Base-by-base conservation (phyloP, 2,888 invertebrate genomes). In the Pasiphila rectangulata region DNA sequence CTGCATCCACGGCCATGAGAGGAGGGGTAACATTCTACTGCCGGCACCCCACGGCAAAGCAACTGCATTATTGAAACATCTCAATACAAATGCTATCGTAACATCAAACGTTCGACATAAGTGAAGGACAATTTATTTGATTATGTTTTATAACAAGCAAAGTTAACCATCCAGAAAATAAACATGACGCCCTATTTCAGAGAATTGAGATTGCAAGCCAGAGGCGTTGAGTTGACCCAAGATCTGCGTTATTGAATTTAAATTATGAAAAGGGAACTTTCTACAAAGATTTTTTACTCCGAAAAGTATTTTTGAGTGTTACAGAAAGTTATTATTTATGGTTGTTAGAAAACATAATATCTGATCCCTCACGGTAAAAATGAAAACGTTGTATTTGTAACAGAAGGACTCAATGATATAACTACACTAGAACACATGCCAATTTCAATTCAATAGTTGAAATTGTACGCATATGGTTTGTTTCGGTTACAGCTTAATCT, bases 111-210 rank as follows among this genome's bases (percentile, higher is more conserved):
- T 24, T 17, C n/a, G 17, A 17, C n/a, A 17, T 13, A 46, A 20
- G 16, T 36, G 21, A 32, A 27, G 23, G 29, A 25, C 30, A 7
- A 23, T 44, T 35, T 51, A 53, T 59, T 61, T 23, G 55, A 64
- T 57, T 58, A 52, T 51, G 38, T 50, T 56, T 62, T 70, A 72
- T 67, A 75, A 73, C 64, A 64, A 63, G 55, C 65, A 59, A 64
- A 67, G 62, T 73, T 75, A 84, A 77, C 72, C 73, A 72, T 52
- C 72, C 75, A 71, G 72, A 83, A 86, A 83, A 84, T 84, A 79
- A 81, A 79, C 78, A 78, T 59, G 64, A 57, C 71, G 64, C 71
- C 71, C 69, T 64, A 75, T 73, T 65, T 63, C 64, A 62, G 74
- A 66, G 67, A 66, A 67, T 65, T 54, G 61, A 62, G 68, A 79